Percentiles rank a stretch among this genome's conserved stretches.
Evolutionary conservation across 2,797 vertebrate genomes (phyloP).

Genomic region (Synaphobranchus kaupii): DNA sequence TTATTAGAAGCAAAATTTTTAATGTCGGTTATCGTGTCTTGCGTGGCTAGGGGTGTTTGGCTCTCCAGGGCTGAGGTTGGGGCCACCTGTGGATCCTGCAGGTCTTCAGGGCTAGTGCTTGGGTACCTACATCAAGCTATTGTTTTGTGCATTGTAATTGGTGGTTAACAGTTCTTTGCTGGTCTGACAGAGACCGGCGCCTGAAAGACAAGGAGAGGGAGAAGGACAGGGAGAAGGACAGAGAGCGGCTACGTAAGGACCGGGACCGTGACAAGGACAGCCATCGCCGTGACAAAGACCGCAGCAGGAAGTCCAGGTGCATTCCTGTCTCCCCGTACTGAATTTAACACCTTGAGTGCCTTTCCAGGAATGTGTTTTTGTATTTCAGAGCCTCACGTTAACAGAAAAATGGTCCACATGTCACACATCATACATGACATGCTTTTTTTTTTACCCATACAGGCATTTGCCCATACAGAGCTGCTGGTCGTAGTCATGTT

Average conservation of each 20-base stretch:
- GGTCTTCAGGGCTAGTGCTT: too few relatives aligned
- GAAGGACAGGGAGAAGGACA: conserved; percentile 84
- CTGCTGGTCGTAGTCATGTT: neutral
- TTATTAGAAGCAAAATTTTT: neutral
- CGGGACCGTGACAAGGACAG: conserved; percentile 76
- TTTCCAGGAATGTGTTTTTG: too few relatives aligned
- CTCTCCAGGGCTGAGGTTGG: neutral
- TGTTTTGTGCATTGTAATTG: neutral
- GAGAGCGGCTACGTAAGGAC: conserved; percentile 79
- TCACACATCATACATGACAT: neutral
- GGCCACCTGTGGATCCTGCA: too few relatives aligned
- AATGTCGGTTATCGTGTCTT: neutral
- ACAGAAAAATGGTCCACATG: neutral
- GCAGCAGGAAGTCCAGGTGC: conserved; percentile 84
- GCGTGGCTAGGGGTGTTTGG: neutral
- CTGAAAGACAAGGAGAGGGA: conserved; percentile 87
- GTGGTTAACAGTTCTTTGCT: neutral
- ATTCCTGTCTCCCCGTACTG: conserved; percentile 12
- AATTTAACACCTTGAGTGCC: neutral
- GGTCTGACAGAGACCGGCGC: conserved; percentile 79
- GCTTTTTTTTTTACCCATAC: neutral
- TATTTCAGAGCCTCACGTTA: too few relatives aligned
- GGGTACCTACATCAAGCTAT: too few relatives aligned
- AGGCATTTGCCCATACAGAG: neutral
- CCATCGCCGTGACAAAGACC: conserved; percentile 74